Percentiles rank a stretch among this genome's conserved stretches.
phyloP scores from a whole-genome alignment of 2,113 vertebrate genomes.

The Eurypyga helias region DNA sequence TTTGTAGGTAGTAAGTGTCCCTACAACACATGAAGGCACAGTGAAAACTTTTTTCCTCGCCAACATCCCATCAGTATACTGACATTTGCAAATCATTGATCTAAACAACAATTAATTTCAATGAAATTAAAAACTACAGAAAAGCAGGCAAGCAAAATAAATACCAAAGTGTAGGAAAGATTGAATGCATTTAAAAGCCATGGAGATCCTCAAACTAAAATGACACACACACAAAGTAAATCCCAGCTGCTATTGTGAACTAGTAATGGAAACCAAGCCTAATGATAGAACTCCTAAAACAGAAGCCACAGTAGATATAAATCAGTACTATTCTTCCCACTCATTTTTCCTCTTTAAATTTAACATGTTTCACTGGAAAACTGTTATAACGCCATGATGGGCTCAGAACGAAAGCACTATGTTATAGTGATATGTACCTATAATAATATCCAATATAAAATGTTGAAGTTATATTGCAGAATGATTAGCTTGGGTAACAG shows the following conservation, averaged over 20 bases:
- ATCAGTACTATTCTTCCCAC: neutral
- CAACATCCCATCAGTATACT: neutral
- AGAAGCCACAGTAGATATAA: slow-evolving; percentile 24
- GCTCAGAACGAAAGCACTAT: slow-evolving; percentile 76
- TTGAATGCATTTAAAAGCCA: neutral
- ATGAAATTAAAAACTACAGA: slow-evolving; percentile 13
- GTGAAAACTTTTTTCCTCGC: neutral
- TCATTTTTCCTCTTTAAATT: slow-evolving; percentile 62
- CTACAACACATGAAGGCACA: neutral
- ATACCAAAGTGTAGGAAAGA: neutral
- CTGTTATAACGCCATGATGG: slow-evolving; percentile 44
- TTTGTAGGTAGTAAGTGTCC: neutral
- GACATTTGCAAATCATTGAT: slow-evolving; percentile 17
- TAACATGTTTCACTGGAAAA: slow-evolving; percentile 37
- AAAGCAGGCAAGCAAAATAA: slow-evolving; percentile 12
- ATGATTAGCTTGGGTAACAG: slow-evolving; percentile 66
- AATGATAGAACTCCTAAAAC: slow-evolving; percentile 8
- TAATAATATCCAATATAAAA: slow-evolving; percentile 71
- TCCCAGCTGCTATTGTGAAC: neutral
- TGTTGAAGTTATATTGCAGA: slow-evolving; percentile 31
- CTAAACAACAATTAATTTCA: slow-evolving; percentile 27
- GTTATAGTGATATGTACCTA: slow-evolving; percentile 69
- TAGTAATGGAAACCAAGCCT: slow-evolving; percentile 42
- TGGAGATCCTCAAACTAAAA: slow-evolving; percentile 11
- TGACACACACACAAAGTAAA: neutral